Conservation (phyloP, 2,888 invertebrate genomes). For the Eupelmus urozonus region DNA sequence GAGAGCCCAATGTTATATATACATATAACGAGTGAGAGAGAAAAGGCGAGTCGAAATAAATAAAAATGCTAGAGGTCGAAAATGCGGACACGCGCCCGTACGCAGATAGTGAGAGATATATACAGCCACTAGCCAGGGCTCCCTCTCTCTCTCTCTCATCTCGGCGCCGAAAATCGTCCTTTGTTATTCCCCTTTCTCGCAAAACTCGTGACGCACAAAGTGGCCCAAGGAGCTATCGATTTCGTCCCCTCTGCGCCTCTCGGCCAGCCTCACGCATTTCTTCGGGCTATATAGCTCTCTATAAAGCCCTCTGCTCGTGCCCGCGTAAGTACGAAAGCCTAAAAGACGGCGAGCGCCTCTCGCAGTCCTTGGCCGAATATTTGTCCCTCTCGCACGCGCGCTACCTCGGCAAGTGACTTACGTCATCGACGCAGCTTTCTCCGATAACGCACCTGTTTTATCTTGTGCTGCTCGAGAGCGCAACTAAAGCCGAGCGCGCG, state of each 20-base stretch:
- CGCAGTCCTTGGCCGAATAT: slow-evolving; percentile 22
- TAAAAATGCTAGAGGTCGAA: background rate
- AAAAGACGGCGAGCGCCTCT: background rate
- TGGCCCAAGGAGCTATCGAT: slow-evolving; percentile 46
- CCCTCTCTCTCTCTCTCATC: no score
- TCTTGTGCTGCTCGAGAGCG: no score
- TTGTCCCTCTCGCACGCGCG: background rate
- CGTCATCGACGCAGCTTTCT: slow-evolving; percentile 4
- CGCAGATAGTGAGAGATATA: no score
- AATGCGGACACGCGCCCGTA: no score
- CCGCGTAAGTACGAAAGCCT: background rate
- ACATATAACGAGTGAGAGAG: no score
- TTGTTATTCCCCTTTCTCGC: background rate
- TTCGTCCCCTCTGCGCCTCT: slow-evolving; percentile 28
- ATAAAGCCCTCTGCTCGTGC: background rate
- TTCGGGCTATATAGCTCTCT: no score
- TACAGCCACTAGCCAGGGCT: no score
- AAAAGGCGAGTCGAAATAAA: no score
- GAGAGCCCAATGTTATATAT: no score
- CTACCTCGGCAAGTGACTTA: background rate
- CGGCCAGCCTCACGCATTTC: no score
- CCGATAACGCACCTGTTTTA: no score
- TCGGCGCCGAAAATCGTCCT: background rate
- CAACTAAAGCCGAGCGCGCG: background rate
- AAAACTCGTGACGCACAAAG: background rate